phyloP scores from a whole-genome alignment of 2,113 vertebrate genomes.

The Planiliza haematocheilus region DNA sequence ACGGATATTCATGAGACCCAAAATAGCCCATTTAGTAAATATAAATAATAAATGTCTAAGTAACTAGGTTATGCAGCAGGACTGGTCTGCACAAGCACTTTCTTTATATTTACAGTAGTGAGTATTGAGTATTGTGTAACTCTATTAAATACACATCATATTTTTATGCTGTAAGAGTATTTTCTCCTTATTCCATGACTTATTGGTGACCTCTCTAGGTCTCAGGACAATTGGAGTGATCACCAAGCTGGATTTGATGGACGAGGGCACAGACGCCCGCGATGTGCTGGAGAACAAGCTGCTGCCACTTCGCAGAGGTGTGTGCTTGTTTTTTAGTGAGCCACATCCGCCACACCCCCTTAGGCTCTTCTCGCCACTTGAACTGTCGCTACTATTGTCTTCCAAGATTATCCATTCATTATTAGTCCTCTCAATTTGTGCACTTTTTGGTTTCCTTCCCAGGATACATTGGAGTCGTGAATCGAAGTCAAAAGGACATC shows the following conservation, averaged over 20 bases:
- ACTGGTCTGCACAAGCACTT: neutral
- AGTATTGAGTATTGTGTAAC: neutral
- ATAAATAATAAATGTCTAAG: neutral
- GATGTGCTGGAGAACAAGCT: slow-evolving; percentile 94
- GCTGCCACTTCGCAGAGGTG: slow-evolving; percentile 93
- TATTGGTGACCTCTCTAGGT: slow-evolving; percentile 75
- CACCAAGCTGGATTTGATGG: slow-evolving; percentile 96
- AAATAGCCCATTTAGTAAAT: neutral
- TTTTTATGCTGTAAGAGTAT: neutral
- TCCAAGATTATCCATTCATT: too few relatives aligned
- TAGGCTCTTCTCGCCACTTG: neutral
- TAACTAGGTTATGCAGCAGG: neutral
- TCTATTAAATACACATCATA: slow-evolving; percentile 1
- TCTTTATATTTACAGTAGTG: neutral
- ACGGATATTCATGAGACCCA: too few relatives aligned
- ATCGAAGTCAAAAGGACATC: slow-evolving; percentile 92
- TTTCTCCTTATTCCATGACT: neutral
- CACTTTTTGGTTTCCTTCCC: slow-evolving; percentile 17
- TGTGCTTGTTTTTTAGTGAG: slow-evolving; percentile 13
- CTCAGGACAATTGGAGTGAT: slow-evolving; percentile 94
- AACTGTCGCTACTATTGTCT: too few relatives aligned
- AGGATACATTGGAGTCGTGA: slow-evolving; percentile 91
- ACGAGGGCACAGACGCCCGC: slow-evolving; percentile 93
- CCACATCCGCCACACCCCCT: neutral
- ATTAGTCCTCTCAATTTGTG: neutral